A percentile compares a stretch with the other conserved stretches of the same genome.
These are phyloP conservation scores for Menidia menidia DNA, from an alignment of 2,797 vertebrate genomes.

Conservation along the genomic window DNA sequence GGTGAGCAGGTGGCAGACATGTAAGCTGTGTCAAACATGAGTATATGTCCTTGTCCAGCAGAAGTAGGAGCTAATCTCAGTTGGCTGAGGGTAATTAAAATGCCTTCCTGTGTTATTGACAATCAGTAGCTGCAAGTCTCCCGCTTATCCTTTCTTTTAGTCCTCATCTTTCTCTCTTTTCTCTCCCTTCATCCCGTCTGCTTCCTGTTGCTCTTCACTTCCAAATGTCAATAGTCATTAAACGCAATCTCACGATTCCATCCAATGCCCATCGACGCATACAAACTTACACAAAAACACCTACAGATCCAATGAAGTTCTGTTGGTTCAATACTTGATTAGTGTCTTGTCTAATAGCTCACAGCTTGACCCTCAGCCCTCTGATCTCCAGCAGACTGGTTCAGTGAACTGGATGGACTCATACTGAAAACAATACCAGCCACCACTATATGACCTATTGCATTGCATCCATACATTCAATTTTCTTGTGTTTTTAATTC, in stretches of 20 bases:
- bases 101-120: slow-evolving; percentile 82
- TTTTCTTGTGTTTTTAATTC: not conserved
- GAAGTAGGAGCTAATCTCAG: slow-evolving; percentile 75
- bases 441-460: slow-evolving; percentile 12
- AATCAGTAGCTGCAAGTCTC: slow-evolving; percentile 59
- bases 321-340: slow-evolving; percentile 76
- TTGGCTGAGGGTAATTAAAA: slow-evolving; percentile 82
- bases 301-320: slow-evolving; percentile 45
- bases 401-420: slow-evolving; percentile 48
- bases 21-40: slow-evolving; percentile 43
- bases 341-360: slow-evolving; percentile 63
- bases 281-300: slow-evolving; percentile 16
- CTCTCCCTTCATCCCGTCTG: slow-evolving; percentile 53
- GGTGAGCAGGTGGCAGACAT: slow-evolving; percentile 29
- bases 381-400: slow-evolving; percentile 47
- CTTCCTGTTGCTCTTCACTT: slow-evolving; percentile 67
- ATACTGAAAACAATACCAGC: slow-evolving; percentile 30
- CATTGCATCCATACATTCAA: not conserved
- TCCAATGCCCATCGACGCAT: slow-evolving; percentile 20
- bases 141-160: slow-evolving; percentile 49
- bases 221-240: slow-evolving; percentile 83
- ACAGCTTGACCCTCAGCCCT: slow-evolving; percentile 49
- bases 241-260: slow-evolving; percentile 66
- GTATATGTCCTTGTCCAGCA: slow-evolving; percentile 53
- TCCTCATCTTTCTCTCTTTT: slow-evolving; percentile 52